Evolutionary conservation across 2,888 invertebrate species (phyloP), one percentile per base, ranked within the genome.

Genomic region (Pristionchus entomophagus): DNA sequence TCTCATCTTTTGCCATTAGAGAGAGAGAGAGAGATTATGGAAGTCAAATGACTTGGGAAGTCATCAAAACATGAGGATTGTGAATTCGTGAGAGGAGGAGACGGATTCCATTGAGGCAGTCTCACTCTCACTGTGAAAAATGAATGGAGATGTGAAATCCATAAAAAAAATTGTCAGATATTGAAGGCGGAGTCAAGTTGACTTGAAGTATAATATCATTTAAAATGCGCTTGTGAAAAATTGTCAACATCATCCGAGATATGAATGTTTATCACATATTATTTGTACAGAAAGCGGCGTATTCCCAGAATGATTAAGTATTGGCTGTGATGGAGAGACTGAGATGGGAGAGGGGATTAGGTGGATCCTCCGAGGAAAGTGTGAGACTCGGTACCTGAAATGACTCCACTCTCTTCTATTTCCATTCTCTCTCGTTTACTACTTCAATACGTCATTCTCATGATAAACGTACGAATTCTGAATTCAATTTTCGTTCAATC

Each of bases 311-410:
- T 45, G 19, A 38, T 17, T 49, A 78, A 49, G 38, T 49, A 29
- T 51, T 49, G 26, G 49, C 78, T 49, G 78, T 32, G 45, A 78
- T 78, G 78, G 56, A 19, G n/a, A n/a, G n/a, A 56, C 49, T 19
- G 14, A 51, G 78, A 49, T 26, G 32, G 4, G 49, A 49, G n/a
- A 22, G 4, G 29, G 32, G 19, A 35, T 82, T 59, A 53, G 56
- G 86, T 86, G n/a, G 65, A 53, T 38, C 86, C 86, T 41, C 59
- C 87, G 73, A 88, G 88, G 85, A 88, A 95, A 85, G 95, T 94
- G 93, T 95, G 95, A 90, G 95, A 95, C 89, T 95, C 95, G 6
- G 95, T 95, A 45, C 86, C 86, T 84, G 84, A 0, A 84, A 69
- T 69, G 19, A 69, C n/a, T 38, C 35, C 65, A 32, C 35, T 35